These are phyloP conservation scores for Limnephilus marmoratus DNA, from an alignment of 2,888 invertebrate species.

Conservation along the genomic window DNA sequence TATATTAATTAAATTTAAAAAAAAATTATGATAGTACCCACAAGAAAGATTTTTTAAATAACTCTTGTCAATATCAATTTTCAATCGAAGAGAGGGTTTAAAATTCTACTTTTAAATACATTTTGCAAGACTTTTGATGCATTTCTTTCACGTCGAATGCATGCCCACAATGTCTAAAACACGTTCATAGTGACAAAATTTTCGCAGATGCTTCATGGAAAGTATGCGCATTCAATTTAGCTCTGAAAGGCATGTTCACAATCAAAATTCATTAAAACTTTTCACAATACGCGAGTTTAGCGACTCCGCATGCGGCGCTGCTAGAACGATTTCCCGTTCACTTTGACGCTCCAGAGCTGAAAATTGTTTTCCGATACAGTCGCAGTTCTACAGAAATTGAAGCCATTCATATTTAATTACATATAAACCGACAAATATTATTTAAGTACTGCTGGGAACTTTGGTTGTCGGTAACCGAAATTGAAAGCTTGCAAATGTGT, in stretches of 20 bases:
- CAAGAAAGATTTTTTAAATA: no score
- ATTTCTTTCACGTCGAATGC: background rate
- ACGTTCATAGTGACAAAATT: background rate
- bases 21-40: no score
- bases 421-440: slow-evolving; percentile 57
- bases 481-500: slow-evolving; percentile 51
- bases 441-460: slow-evolving; percentile 49
- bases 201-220: background rate
- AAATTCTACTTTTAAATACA: background rate
- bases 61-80: background rate
- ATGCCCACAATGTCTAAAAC: background rate
- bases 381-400: slow-evolving; percentile 16
- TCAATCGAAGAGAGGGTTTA: background rate
- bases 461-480: slow-evolving; percentile 45
- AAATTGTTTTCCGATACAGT: slow-evolving; percentile 38
- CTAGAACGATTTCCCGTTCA: slow-evolving; percentile 10
- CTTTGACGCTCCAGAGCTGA: slow-evolving; percentile 33
- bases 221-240: slow-evolving; percentile 8
- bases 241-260: slow-evolving; percentile 4
- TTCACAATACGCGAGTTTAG: slow-evolving; percentile 18
- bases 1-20: no score
- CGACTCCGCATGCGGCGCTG: slow-evolving; percentile 5
- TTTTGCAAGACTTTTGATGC: background rate
- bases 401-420: slow-evolving; percentile 57
- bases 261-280: slow-evolving; percentile 46